Conservation (phyloP, 2,888 invertebrate genomes). For the Bedellia somnulentella region DNA sequence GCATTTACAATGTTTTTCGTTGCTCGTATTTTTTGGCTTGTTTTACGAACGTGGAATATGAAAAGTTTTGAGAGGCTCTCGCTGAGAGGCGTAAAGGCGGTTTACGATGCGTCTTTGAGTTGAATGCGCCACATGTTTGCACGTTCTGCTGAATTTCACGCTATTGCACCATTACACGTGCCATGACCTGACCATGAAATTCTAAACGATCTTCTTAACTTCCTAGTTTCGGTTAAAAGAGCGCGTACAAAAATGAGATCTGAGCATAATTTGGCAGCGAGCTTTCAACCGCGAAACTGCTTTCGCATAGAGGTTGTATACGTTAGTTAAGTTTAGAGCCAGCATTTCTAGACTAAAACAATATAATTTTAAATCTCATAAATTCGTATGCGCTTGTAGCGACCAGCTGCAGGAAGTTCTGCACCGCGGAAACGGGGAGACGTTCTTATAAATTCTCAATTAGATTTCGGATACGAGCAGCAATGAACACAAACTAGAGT, state of each 20-base stretch:
- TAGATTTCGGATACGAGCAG: slow-evolving; percentile 57
- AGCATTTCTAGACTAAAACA: no score
- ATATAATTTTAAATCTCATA: slow-evolving; percentile 26
- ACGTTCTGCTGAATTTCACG: slow-evolving; percentile 39
- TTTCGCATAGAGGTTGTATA: no score
- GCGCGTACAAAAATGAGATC: no score
- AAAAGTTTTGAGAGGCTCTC: slow-evolving; percentile 57
- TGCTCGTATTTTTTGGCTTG: slow-evolving; percentile 56
- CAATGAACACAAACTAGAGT: slow-evolving; percentile 60
- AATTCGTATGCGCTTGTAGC: slow-evolving; percentile 21
- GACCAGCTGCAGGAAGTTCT: slow-evolving; percentile 44
- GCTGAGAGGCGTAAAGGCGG: slow-evolving; percentile 50
- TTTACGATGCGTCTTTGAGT: slow-evolving; percentile 57
- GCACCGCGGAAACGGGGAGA: slow-evolving; percentile 34
- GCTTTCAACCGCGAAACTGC: no score
- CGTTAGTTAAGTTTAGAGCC: no score
- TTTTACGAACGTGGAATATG: slow-evolving; percentile 56
- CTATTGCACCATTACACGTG: slow-evolving; percentile 48
- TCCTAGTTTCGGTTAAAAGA: no score
- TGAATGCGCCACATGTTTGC: slow-evolving; percentile 50
- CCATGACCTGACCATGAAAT: slow-evolving; percentile 55
- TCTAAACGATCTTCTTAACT: slow-evolving; percentile 33
- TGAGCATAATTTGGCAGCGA: no score
- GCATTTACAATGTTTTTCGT: slow-evolving; percentile 58
- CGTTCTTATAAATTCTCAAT: slow-evolving; percentile 55